Base-by-base conservation (phyloP, 2,113 vertebrate genomes). In the Pelodiscus sinensis region DNA sequence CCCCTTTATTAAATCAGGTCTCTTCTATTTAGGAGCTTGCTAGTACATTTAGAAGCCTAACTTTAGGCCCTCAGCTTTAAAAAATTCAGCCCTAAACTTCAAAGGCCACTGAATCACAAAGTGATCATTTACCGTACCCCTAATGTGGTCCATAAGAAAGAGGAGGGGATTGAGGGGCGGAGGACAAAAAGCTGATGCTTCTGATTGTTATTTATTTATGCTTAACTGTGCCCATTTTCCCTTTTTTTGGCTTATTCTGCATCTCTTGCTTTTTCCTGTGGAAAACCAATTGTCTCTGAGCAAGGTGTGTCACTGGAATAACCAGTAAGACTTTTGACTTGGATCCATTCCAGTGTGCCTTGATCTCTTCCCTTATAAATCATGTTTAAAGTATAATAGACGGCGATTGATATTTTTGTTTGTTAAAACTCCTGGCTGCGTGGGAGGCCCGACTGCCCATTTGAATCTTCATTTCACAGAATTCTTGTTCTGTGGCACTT, bases 401-500 rank as follows among this genome's bases (percentile, higher is more conserved):
- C 51, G 31, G 27, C 9, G 38, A 25, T 25, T 58, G 25, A 50
- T 50, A 12, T 51, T 83, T 58, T 62, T 65, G 16, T 27, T n/a
- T 31, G 15, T 65, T 83, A 83, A 57, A 65, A 51, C 29, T 62
- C 58, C 27, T 83, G 58, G 44, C n/a, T 65, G 38, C 29, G n/a
- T 31, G 35, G 27, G 44, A n/a, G 60, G 31, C 65, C 58, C 35
- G 21, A 51, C n/a, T 60, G n/a, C 31, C 60, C 31, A 81, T 31
- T 4, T 81, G 31, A 60, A 35, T 15, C 5, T 71, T 79, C 31
- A 80, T 35, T 57, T 90, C 90, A 31, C 87, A 92, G 79, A 91
- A 93, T 84, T 85, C 73, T 71, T 88, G 90, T 82, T 87, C 93
- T 19, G 21, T 78, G 25, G 51, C 51, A 4, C 85, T 90, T 57